Conservation (phyloP, 2,888 invertebrate species). For the Phytoseiulus persimilis region DNA sequence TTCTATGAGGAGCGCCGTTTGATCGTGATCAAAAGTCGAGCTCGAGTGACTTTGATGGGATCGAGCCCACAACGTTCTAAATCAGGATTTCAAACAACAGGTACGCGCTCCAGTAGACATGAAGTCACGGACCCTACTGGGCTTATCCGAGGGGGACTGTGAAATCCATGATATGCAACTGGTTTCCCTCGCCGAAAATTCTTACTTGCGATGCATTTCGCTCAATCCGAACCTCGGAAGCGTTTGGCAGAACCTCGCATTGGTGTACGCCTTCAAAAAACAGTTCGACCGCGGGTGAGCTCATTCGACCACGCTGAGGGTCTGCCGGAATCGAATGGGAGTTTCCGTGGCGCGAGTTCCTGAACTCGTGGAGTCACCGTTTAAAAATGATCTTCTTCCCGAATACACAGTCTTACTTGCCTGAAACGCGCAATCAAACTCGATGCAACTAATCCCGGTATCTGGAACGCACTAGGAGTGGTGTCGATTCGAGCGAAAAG, state of each 20-base stretch:
- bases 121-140: not conserved
- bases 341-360: too few relatives aligned
- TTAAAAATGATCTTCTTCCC: not conserved
- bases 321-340: too few relatives aligned
- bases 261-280: not conserved
- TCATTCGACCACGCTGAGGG: not conserved
- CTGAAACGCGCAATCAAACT: constrained; percentile 29
- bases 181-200: not conserved
- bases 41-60: not conserved
- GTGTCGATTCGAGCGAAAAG: not conserved
- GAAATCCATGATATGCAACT: not conserved
- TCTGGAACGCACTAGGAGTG: constrained; percentile 15
- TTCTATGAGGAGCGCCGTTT: too few relatives aligned
- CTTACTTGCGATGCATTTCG: constrained; percentile 13
- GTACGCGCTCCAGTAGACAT: not conserved
- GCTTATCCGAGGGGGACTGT: not conserved
- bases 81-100: not conserved
- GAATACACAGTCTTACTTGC: not conserved
- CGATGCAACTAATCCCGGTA: not conserved
- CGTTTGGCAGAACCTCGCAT: constrained; percentile 26
- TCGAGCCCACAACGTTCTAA: not conserved
- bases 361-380: not conserved
- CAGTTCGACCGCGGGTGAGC: constrained; percentile 17
- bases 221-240: not conserved
- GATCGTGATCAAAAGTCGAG: too few relatives aligned